phyloP scores from a whole-genome alignment of 2,797 vertebrate species.

The Apodemus agrarius region DNA sequence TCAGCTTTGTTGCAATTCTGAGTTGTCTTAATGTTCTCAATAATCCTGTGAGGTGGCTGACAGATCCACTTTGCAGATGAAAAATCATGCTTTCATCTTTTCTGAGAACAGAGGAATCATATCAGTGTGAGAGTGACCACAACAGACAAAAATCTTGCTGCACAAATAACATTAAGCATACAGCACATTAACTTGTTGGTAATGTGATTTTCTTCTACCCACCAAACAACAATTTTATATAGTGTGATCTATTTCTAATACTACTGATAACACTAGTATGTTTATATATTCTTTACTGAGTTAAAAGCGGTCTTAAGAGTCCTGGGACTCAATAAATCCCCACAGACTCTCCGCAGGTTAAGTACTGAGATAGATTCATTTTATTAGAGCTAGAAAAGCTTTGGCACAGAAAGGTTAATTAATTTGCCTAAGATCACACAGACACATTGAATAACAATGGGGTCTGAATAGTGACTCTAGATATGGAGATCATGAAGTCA shows the following conservation, averaged over 20 bases:
- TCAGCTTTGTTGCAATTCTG: neutral
- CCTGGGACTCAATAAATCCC: conserved; percentile 1
- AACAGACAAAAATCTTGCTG: neutral
- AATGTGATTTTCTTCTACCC: neutral
- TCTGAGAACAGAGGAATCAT: neutral
- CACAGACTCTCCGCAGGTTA: neutral
- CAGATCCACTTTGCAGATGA: neutral
- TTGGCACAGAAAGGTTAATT: conserved; percentile 45
- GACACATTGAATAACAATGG: neutral
- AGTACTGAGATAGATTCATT: neutral
- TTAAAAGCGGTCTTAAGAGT: neutral
- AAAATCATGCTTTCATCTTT: neutral
- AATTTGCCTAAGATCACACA: conserved; percentile 39
- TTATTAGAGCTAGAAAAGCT: neutral
- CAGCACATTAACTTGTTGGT: neutral
- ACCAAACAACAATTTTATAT: conserved; percentile 24
- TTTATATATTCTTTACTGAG: neutral
- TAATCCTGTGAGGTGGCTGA: neutral
- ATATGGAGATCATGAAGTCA: neutral
- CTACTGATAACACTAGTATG: neutral
- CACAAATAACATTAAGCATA: neutral
- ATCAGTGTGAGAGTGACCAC: neutral
- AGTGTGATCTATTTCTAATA: conserved; percentile 32
- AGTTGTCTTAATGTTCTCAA: neutral
- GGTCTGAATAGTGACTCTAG: neutral